Evolutionary conservation across 1,140 invertebrate species (phyloP).

Genomic region (Hesperophylax magnus): DNA sequence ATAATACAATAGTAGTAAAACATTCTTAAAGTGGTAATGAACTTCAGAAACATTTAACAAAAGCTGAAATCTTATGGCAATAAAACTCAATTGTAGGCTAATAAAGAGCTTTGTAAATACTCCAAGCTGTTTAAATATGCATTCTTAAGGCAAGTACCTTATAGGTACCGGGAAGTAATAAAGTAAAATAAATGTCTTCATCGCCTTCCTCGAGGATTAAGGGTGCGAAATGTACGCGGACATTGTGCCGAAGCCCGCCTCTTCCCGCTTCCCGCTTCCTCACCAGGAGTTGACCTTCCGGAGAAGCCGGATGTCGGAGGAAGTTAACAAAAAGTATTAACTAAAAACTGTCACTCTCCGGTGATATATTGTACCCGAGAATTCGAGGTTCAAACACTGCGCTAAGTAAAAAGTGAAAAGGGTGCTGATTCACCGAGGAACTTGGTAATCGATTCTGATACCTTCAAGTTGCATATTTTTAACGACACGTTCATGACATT

Average conservation of each 20-base stretch:
- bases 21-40: too few relatives aligned
- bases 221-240: slow-evolving; percentile 43
- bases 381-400: slow-evolving; percentile 14
- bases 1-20: too few relatives aligned
- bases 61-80: too few relatives aligned
- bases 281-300: slow-evolving; percentile 11
- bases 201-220: slow-evolving; percentile 36
- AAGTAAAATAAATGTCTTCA: slow-evolving; percentile 57
- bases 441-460: too few relatives aligned
- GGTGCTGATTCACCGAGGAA: too few relatives aligned
- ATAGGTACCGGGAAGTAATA: slow-evolving; percentile 51
- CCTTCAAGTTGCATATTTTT: too few relatives aligned
- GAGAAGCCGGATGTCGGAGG: slow-evolving; percentile 32
- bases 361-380: slow-evolving; percentile 52
- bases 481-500: too few relatives aligned
- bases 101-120: slow-evolving; percentile 25
- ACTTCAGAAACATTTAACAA: too few relatives aligned
- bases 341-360: slow-evolving; percentile 51
- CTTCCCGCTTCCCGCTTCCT: slow-evolving; percentile 46
- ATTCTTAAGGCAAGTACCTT: not conserved
- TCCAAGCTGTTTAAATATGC: slow-evolving; percentile 41
- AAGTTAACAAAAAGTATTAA: slow-evolving; percentile 56
- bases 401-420: too few relatives aligned
- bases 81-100: too few relatives aligned
- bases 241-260: slow-evolving; percentile 20